phyloP scores from a whole-genome alignment of 2,113 vertebrate species.

The Perca flavescens region DNA sequence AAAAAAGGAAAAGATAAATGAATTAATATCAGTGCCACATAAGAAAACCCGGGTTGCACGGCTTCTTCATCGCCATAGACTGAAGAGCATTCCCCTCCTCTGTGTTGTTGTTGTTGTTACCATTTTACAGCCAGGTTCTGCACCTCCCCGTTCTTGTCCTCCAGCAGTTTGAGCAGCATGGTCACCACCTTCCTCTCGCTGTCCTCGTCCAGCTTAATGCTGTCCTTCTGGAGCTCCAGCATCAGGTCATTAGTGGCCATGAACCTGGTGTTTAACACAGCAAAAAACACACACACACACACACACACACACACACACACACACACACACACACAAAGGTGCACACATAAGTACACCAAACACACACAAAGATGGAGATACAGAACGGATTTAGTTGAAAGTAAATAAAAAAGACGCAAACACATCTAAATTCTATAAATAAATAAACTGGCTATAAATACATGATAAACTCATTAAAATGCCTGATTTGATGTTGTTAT shows the following conservation, averaged over 20 bases:
- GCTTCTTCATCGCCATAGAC: too few relatives aligned
- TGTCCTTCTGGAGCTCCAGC: conserved; percentile 96
- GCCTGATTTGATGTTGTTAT: background rate
- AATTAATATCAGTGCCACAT: too few relatives aligned
- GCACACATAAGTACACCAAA: background rate
- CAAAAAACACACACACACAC: conserved; percentile 1
- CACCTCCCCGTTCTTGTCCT: conserved; percentile 96
- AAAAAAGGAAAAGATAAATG: too few relatives aligned
- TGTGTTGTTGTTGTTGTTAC: conserved; percentile 67
- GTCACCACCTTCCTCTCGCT: conserved; percentile 94
- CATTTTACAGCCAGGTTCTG: conserved; percentile 97
- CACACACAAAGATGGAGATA: too few relatives aligned
- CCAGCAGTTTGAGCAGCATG: conserved; percentile 92
- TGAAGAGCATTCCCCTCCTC: background rate
- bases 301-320: background rate
- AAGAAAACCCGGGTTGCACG: too few relatives aligned
- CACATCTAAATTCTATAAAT: too few relatives aligned
- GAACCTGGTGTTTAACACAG: conserved; percentile 83
- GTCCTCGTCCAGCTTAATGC: conserved; percentile 96
- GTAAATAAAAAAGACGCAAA: background rate
- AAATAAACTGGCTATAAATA: too few relatives aligned
- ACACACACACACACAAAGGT: background rate
- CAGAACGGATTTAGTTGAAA: too few relatives aligned
- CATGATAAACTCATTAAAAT: background rate
- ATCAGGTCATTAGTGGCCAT: conserved; percentile 98